phyloP scores from a whole-genome alignment of 2,888 invertebrate genomes.

The Sinelater perroti region DNA sequence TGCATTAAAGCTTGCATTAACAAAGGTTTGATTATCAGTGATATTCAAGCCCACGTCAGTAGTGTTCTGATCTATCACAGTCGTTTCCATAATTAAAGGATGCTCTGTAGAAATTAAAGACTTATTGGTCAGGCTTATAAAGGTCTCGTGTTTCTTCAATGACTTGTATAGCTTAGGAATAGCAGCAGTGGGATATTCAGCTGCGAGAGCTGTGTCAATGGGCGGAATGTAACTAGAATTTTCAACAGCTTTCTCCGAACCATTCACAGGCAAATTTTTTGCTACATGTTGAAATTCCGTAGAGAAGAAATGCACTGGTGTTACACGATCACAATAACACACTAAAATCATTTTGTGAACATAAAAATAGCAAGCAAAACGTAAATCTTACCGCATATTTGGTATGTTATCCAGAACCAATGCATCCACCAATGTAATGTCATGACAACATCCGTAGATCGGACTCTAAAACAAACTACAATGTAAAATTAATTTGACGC shows the following conservation, averaged over 20 bases:
- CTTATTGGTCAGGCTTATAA: constrained; percentile 34
- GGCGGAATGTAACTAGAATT: constrained; percentile 46
- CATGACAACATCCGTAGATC: constrained; percentile 69
- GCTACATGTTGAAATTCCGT: constrained; percentile 13
- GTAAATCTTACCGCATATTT: constrained; percentile 33
- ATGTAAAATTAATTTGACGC: background rate
- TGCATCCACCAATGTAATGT: constrained; percentile 89
- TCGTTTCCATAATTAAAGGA: constrained; percentile 47
- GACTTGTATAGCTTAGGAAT: constrained; percentile 31
- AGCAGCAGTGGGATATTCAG: constrained; percentile 13
- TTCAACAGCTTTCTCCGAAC: constrained; percentile 41
- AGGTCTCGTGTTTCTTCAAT: constrained; percentile 30
- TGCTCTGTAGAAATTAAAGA: constrained; percentile 35
- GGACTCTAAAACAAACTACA: constrained; percentile 34
- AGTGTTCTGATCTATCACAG: constrained; percentile 57
- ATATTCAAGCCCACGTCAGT: constrained; percentile 44
- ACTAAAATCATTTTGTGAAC: constrained; percentile 30
- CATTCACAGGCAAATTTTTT: constrained; percentile 27
- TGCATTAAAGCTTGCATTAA: constrained; percentile 46
- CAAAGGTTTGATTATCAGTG: constrained; percentile 47
- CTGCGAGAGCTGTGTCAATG: constrained; percentile 35
- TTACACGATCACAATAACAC: constrained; percentile 44
- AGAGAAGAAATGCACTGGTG: constrained; percentile 35
- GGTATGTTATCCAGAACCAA: constrained; percentile 84
- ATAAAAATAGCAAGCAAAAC: background rate